Evolutionary conservation across 1,140 invertebrate genomes (phyloP), one percentile per base, ranked within the genome.

Genomic region (Diploscapter pachys): DNA sequence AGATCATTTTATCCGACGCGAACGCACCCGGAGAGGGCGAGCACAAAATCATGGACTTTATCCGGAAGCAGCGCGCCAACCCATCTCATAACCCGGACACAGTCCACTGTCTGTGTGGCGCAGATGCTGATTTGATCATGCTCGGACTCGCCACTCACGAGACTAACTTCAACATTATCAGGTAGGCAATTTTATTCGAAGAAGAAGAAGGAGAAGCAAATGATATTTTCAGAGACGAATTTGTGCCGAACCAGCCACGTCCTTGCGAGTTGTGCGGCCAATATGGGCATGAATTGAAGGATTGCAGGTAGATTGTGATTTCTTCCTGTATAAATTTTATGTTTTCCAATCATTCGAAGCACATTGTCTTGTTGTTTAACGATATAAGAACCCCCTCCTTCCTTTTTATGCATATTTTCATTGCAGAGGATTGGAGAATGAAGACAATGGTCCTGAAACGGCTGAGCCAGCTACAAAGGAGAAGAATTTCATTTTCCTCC

Each of bases 21-120:
- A 99, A 96, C 89, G 94, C 95, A 5, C 96, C 96, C 9, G 96
- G 96, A 31, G 96, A 99, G 89, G 96, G 96, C 48, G 96, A 99
- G 87, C 96, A 99, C 85, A 99, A 98, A 88, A 98, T 99, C 80
- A 98, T 98, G 96, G 95, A 99, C 87, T 99, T 91, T 86, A 96
- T 99, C 79, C 50, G 71, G 63, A 70, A 73, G 9, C 75, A 77
- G 83, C 64, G 84, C 90, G 93, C 92, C 48, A 93, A 95, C 87
- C 93, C 94, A 0, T 91, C 94, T 87, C 95, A 99, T 87, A 93
- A 99, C 87, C 94, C 96, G 0, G 98, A 99, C 86, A 98, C 96
- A 0, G 92, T 93, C 50, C 97, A 99, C 87, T 95, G 95, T 79
- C 86, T 99, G 2, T 99, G 95, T 88, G 97, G 97, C 75, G 96